Evolutionary conservation across 2,797 vertebrate species (phyloP).

Genomic region (Sphenopsis melanotis): DNA sequence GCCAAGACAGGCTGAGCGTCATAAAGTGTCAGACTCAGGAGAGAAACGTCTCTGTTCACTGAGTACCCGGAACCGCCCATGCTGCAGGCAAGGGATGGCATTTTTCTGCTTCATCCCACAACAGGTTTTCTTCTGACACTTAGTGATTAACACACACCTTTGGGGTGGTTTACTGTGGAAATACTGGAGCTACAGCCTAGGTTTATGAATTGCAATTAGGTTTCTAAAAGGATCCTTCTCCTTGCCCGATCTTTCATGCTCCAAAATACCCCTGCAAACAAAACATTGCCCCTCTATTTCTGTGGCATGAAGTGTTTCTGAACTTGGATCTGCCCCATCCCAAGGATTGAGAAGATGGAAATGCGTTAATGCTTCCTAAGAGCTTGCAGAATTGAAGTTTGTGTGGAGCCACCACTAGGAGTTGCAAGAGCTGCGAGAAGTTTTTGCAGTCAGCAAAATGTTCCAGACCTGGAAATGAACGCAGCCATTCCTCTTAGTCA

Average conservation of each 20-base stretch:
- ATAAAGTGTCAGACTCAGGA: background rate
- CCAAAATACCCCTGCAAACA: background rate
- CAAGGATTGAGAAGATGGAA: background rate
- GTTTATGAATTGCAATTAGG: background rate
- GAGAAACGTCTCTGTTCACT: background rate
- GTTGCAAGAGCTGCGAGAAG: background rate
- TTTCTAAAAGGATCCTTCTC: background rate
- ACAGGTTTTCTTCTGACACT: background rate
- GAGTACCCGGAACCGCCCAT: fast-evolving
- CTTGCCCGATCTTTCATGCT: background rate
- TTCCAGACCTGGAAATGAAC: background rate
- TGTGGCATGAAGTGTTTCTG: background rate
- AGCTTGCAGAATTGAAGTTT: background rate
- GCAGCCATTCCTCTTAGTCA: background rate
- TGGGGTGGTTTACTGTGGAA: background rate
- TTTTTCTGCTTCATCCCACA: background rate
- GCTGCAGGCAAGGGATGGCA: background rate
- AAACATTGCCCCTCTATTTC: background rate
- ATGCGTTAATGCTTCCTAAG: background rate
- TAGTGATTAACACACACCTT: background rate
- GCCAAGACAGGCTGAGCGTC: background rate
- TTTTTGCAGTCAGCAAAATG: background rate
- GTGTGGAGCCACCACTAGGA: background rate
- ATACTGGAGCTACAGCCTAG: background rate
- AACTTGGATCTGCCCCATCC: background rate